Percentiles rank a stretch among this genome's conserved stretches.
Evolutionary conservation across 2,797 vertebrate genomes (phyloP).

Genomic region (Mus caroli): DNA sequence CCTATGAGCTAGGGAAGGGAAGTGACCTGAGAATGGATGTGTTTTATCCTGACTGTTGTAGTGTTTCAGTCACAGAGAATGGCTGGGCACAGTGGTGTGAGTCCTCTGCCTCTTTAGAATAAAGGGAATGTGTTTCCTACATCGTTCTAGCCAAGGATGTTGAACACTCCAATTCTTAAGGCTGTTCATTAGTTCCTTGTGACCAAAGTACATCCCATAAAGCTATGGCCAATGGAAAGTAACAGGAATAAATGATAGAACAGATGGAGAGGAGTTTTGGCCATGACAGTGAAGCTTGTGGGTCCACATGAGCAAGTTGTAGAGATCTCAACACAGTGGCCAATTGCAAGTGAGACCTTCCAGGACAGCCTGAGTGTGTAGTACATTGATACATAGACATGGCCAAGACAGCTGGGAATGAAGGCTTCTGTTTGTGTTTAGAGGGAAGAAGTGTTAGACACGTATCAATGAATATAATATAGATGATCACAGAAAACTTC

Average conservation of each 20-base stretch:
- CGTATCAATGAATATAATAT: accelerated
- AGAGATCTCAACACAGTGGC: neutral
- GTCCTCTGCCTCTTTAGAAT: neutral
- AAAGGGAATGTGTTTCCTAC: neutral
- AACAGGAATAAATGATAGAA: neutral
- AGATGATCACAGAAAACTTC: neutral
- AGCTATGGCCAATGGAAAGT: accelerated
- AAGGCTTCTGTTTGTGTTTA: neutral
- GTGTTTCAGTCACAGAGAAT: neutral
- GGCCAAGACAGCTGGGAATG: neutral
- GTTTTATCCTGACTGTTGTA: accelerated
- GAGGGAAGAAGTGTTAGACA: neutral
- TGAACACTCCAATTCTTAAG: neutral
- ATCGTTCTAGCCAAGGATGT: too few species aligned
- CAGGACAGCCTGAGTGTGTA: neutral
- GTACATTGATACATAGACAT: accelerated
- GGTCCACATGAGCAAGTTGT: too few species aligned
- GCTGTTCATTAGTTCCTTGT: neutral
- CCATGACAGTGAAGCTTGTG: neutral
- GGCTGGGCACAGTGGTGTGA: neutral
- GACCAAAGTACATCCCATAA: neutral
- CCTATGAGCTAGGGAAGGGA: neutral
- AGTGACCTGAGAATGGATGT: accelerated
- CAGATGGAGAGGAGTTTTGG: neutral
- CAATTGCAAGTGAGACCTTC: accelerated